A percentile compares a stretch with the other conserved stretches of the same genome.
Conservation (phyloP, 2,113 vertebrate species). For the Colinus virginianus region DNA sequence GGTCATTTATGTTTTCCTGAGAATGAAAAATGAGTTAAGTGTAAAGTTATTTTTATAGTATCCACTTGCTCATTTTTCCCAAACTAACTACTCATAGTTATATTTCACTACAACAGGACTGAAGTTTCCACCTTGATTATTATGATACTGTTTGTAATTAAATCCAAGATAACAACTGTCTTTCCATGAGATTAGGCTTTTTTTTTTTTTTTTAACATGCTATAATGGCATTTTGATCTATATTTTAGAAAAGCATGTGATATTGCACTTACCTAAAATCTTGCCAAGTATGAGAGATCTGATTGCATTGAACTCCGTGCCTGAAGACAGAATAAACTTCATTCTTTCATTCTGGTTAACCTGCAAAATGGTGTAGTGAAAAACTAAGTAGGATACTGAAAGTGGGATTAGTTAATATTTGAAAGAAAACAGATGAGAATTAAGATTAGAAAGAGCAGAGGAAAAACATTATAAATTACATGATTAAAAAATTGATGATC, state of each 20-base stretch:
- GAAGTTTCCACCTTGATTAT: conserved; percentile 31
- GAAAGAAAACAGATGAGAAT: not conserved
- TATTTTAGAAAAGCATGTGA: not conserved
- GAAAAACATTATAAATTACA: not conserved
- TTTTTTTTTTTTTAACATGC: not conserved
- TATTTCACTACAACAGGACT: conserved; percentile 27
- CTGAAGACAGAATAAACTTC: conserved; percentile 86
- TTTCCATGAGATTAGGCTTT: not conserved
- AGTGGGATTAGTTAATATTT: not conserved
- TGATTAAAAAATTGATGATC: not conserved
- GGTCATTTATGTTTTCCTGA: not conserved
- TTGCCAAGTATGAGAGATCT: conserved; percentile 87
- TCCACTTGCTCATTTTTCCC: not conserved
- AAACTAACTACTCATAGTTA: conserved; percentile 7
- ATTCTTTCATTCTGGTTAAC: conserved; percentile 84
- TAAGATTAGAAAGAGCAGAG: not conserved
- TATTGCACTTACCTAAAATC: conserved; percentile 83
- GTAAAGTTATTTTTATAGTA: conserved; percentile 45
- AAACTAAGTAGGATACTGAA: not conserved
- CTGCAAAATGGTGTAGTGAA: conserved; percentile 64
- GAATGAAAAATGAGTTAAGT: conserved; percentile 1
- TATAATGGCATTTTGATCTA: not conserved
- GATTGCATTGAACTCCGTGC: conserved; percentile 86
- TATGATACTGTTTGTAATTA: conserved; percentile 29
- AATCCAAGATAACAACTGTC: conserved; percentile 21